These are phyloP conservation scores for Aphidius gifuensis DNA, from an alignment of 1,140 invertebrate species.

Conservation along the genomic window DNA sequence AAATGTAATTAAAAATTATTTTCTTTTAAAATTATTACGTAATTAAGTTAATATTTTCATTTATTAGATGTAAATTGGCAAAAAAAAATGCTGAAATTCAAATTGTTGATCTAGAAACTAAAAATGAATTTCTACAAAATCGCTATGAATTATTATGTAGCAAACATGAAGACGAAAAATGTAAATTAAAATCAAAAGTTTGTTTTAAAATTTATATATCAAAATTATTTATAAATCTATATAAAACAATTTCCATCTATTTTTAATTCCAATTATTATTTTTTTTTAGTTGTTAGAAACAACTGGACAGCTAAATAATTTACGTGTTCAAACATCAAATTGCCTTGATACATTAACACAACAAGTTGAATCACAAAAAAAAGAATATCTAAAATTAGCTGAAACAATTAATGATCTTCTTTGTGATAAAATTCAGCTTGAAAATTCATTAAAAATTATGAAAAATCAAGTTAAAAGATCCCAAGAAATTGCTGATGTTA, in stretches of 20 bases:
- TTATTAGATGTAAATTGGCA: slow-evolving; percentile 32
- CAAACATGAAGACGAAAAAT: slow-evolving; percentile 32
- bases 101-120: slow-evolving; percentile 26
- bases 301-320: slow-evolving; percentile 27
- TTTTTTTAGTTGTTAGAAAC: slow-evolving; percentile 29
- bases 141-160: slow-evolving; percentile 27
- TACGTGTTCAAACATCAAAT: slow-evolving; percentile 31
- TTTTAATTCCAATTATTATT: background rate
- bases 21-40: too few relatives aligned
- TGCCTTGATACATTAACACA: slow-evolving; percentile 33
- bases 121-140: slow-evolving; percentile 33
- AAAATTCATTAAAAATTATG: slow-evolving; percentile 32
- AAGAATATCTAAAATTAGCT: slow-evolving; percentile 36
- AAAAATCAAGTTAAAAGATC: slow-evolving; percentile 29
- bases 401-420: slow-evolving; percentile 34
- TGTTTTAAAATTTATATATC: slow-evolving; percentile 3
- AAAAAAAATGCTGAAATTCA: slow-evolving; percentile 30
- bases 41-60: too few relatives aligned
- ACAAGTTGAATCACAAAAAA: slow-evolving; percentile 37
- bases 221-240: background rate
- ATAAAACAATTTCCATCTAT: slow-evolving; percentile 6
- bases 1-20: slow-evolving; percentile 28
- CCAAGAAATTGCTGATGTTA: slow-evolving; percentile 28
- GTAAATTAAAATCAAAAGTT: slow-evolving; percentile 32
- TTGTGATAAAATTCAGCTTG: slow-evolving; percentile 35